Conservation (phyloP, 2,888 invertebrate genomes). For the Gymnocheta viridis region DNA sequence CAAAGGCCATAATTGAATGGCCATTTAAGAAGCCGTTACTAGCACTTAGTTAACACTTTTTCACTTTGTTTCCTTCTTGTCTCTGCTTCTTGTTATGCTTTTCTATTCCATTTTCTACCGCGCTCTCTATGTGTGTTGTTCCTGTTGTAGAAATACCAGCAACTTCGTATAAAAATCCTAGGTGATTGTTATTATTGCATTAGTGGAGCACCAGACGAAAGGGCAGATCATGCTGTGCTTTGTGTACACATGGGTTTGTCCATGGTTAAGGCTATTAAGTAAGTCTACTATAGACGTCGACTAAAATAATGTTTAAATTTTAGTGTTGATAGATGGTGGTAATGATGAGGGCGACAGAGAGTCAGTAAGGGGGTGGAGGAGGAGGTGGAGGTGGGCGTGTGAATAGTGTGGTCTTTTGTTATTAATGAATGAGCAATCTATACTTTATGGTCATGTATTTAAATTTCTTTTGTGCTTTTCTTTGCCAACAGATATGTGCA, state of each 20-base stretch:
- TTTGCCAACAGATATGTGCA: constrained; percentile 89
- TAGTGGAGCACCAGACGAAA: constrained; percentile 95
- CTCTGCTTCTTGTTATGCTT: constrained; percentile 26
- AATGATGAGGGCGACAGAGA: constrained; percentile 8
- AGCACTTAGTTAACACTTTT: constrained; percentile 66
- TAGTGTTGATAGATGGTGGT: constrained; percentile 4
- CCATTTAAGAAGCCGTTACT: constrained; percentile 65
- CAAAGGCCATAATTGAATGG: constrained; percentile 66
- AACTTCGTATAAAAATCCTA: constrained; percentile 96
- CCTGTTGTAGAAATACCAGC: constrained; percentile 90
- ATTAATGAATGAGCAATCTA: constrained; percentile 11
- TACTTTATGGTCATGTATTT: constrained; percentile 38
- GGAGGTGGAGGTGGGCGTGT: background rate
- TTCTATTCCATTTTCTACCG: constrained; percentile 20
- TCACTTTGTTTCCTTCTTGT: constrained; percentile 36
- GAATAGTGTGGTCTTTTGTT: constrained; percentile 8
- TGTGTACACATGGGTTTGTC: constrained; percentile 98
- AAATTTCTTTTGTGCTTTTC: constrained; percentile 40
- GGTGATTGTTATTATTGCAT: constrained; percentile 99
- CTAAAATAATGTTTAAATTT: constrained; percentile 13
- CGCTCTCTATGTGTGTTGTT: background rate
- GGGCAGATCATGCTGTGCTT: constrained; percentile 95
- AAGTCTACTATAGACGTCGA: constrained; percentile 79
- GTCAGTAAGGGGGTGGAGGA: background rate
- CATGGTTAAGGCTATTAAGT: constrained; percentile 98